Conservation (phyloP, 2,888 invertebrate species). For the Agonum fuliginosum region DNA sequence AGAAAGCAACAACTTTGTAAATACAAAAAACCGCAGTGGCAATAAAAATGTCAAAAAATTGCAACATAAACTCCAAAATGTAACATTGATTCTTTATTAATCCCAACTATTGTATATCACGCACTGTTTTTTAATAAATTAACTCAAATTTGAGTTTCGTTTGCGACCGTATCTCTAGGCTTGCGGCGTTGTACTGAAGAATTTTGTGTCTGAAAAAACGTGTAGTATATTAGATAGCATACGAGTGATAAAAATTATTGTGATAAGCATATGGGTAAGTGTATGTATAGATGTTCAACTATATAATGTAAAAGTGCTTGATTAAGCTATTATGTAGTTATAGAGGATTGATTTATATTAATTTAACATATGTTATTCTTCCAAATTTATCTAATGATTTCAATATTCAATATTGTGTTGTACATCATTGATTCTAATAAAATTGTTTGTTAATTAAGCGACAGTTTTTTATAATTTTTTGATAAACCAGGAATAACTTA, state of each 20-base stretch:
- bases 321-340: neutral
- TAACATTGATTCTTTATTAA: conserved; percentile 8
- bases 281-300: neutral
- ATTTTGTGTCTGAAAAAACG: conserved; percentile 28
- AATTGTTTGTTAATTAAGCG: too few relatives aligned
- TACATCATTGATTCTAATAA: too few relatives aligned
- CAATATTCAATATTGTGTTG: too few relatives aligned
- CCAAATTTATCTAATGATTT: too few relatives aligned
- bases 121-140: neutral
- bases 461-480: too few relatives aligned
- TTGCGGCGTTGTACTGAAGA: conserved; percentile 11
- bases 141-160: conserved; percentile 13
- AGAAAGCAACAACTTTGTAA: conserved; percentile 15
- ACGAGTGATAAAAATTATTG: conserved; percentile 5
- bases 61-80: conserved; percentile 34
- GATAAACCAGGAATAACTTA: too few relatives aligned
- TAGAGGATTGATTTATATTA: neutral
- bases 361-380: neutral
- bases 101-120: neutral
- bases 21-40: conserved; percentile 36
- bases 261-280: conserved; percentile 7
- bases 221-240: conserved; percentile 12
- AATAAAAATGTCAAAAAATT: conserved; percentile 28
- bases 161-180: neutral
- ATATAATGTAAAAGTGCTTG: neutral